Base-by-base conservation (phyloP, 2,888 invertebrate genomes). In the Biston stratarius region DNA sequence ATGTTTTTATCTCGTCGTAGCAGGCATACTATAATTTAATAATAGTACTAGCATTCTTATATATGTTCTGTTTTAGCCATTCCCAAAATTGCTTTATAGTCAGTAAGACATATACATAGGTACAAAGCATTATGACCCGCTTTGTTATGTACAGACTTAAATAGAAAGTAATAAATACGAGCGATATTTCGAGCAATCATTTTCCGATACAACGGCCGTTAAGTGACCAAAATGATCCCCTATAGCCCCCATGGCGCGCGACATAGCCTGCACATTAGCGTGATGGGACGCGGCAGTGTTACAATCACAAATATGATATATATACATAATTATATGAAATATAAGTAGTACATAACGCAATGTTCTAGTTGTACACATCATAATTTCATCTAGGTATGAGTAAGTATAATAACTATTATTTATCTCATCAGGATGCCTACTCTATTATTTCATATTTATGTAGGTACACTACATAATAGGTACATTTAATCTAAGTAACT, bases 161-260 rank as follows among this genome's bases (percentile, higher is more conserved):
- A 72, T 74, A 74, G 69, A 71, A 74, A 67, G 64, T 59, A 67
- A 57, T 72, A 71, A 68, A 69, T 70, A 72, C 64, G 67, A 67
- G 66, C 64, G 73, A 73, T 73, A 75, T 74, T 76, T 73, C 68
- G 52, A 75, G 81, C 84, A 84, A 87, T 89, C 83, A 84, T 81
- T 83, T 79, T 83, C 79, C 82, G 83, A 82, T 83, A 83, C 78
- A 83, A 79, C 83, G 82, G 83, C 77, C 77, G 84, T 86, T 86
- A 88, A 91, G 92, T 91, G 91, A 83, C 81, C 83, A 79, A 86
- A 86, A 88, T 87, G 87, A 85, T 85, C 82, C 84, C 86, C 90
- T 77, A 83, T 87, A 80, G 82, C 79, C 84, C 83, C 77, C 93
- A 77, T 76, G 88, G 84, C 78, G 92, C 49, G 87, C 83, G 78